Evolutionary conservation across 2,888 invertebrate species (phyloP).

Genomic region (Dryobotodes eremita): DNA sequence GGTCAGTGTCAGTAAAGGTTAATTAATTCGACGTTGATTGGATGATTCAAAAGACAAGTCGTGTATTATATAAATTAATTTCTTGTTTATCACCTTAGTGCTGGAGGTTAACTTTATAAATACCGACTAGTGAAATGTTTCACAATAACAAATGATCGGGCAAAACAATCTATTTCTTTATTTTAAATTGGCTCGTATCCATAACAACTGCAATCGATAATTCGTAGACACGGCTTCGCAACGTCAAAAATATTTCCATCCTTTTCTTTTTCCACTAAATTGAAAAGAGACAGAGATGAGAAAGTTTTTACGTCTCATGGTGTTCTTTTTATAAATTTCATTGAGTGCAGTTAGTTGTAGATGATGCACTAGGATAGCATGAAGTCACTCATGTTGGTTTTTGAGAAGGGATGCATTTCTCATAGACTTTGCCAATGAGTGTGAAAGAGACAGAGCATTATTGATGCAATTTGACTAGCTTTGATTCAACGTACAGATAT

Average conservation of each 20-base stretch:
- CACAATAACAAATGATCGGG: background rate
- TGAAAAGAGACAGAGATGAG: conserved; percentile 16
- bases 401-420: conserved; percentile 26
- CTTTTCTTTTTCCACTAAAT: background rate
- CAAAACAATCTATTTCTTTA: conserved; percentile 13
- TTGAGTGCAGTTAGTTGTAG: conserved; percentile 26
- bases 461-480: conserved; percentile 1
- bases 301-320: background rate
- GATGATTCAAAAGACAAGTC: background rate
- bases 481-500: conserved; percentile 1
- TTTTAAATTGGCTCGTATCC: conserved; percentile 50
- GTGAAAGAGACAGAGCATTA: conserved; percentile 17
- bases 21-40: background rate
- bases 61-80: background rate
- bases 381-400: background rate
- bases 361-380: conserved; percentile 33
- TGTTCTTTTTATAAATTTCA: conserved; percentile 28
- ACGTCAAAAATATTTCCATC: conserved; percentile 11
- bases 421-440: background rate
- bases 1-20: background rate
- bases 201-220: conserved; percentile 47
- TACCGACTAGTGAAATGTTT: background rate
- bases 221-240: conserved; percentile 3
- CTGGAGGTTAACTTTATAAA: background rate
- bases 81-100: too few relatives aligned